Percentiles rank a stretch among this genome's conserved stretches.
Evolutionary conservation across 2,888 invertebrate genomes (phyloP).

Genomic region (Strigamia crassipes): DNA sequence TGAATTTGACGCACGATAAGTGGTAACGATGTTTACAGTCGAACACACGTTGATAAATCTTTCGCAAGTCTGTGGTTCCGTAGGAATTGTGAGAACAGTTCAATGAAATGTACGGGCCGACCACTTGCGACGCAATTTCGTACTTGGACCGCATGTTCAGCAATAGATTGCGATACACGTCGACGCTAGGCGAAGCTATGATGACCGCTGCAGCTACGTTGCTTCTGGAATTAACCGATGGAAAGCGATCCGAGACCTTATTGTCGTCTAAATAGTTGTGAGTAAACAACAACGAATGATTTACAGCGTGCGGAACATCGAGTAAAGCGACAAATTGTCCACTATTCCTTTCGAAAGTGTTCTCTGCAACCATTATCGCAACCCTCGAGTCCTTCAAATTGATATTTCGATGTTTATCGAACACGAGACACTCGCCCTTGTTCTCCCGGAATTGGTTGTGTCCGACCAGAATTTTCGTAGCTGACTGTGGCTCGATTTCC

Average conservation of each 20-base stretch:
- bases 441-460: conserved; percentile 85
- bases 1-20: conserved; percentile 86
- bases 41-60: conserved; percentile 60
- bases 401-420: background rate
- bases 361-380: conserved; percentile 76
- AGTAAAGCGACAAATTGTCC: conserved; percentile 87
- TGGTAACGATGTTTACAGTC: conserved; percentile 87
- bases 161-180: conserved; percentile 86
- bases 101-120: conserved; percentile 90
- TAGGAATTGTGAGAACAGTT: conserved; percentile 95
- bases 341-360: conserved; percentile 85
- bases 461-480: conserved; percentile 55
- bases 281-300: conserved; percentile 81
- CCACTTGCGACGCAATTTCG: conserved; percentile 93
- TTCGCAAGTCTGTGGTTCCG: conserved; percentile 62
- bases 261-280: conserved; percentile 87
- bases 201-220: conserved; percentile 91
- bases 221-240: conserved; percentile 82
- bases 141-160: conserved; percentile 87
- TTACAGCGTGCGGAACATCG: conserved; percentile 81
- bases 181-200: conserved; percentile 86
- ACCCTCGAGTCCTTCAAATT: conserved; percentile 64
- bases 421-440: conserved; percentile 72
- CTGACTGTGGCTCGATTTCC: conserved; percentile 79
- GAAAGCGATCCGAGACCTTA: conserved; percentile 81